Evolutionary conservation across 1,140 invertebrate genomes (phyloP).

Genomic region (Papilio xuthus): DNA sequence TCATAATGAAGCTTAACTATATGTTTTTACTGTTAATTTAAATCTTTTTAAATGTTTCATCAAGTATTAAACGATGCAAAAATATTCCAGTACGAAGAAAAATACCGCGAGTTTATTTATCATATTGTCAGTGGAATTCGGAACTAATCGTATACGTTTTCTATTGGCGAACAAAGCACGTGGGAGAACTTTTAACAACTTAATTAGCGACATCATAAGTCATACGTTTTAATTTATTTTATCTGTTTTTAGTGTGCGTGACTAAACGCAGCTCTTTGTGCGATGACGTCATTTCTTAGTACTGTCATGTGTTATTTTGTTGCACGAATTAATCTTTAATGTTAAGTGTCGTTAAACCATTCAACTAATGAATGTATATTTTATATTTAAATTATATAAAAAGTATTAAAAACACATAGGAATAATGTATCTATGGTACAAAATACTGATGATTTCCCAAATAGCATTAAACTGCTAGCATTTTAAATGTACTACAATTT

Average conservation of each 20-base stretch:
- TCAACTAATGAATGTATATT: not conserved
- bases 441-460: too few species aligned
- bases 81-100: not conserved
- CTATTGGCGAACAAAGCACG: not conserved
- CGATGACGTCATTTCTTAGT: not conserved
- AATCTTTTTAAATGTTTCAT: not conserved
- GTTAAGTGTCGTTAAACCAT: not conserved
- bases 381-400: not conserved
- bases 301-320: not conserved
- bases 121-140: not conserved
- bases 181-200: conserved; percentile 15
- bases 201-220: not conserved
- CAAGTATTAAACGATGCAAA: not conserved
- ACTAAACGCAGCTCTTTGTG: not conserved
- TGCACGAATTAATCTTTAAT: conserved; percentile 2
- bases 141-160: not conserved
- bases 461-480: too few species aligned
- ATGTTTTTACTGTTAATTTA: not conserved
- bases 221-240: conserved; percentile 13
- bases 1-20: too few species aligned
- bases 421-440: too few species aligned
- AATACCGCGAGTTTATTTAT: not conserved
- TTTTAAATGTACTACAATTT: too few species aligned
- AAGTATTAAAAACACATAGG: not conserved
- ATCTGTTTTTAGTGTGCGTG: conserved; percentile 10